phyloP scores from a whole-genome alignment of 2,888 invertebrate genomes.

The Ephialtes manifestator region DNA sequence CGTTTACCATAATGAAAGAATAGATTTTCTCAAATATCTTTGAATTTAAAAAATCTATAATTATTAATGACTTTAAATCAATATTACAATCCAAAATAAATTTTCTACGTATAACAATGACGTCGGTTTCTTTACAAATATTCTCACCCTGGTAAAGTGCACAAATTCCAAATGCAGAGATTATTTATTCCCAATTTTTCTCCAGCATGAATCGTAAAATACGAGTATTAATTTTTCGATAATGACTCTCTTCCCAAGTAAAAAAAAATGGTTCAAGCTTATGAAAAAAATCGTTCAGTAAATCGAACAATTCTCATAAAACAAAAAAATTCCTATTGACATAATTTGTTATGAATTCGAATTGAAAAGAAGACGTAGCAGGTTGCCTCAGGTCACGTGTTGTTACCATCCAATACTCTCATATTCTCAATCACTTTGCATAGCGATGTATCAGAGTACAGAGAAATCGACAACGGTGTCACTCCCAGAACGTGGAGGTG shows the following conservation, averaged over 20 bases:
- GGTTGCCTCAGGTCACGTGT: conserved; percentile 7
- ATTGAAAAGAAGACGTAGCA: conserved; percentile 1
- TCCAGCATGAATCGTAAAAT: too few species aligned
- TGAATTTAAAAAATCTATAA: too few species aligned
- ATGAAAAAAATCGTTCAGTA: neutral
- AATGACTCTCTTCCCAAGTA: too few species aligned
- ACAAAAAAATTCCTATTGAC: conserved; percentile 28
- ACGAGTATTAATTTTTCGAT: too few species aligned
- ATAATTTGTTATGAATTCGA: neutral
- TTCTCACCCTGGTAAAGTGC: too few species aligned
- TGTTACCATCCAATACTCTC: neutral
- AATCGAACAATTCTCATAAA: neutral
- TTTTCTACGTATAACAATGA: neutral
- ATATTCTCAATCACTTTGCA: neutral
- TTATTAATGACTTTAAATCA: too few species aligned
- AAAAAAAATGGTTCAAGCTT: too few species aligned
- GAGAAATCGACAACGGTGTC: conserved; percentile 32
- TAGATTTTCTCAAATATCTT: too few species aligned
- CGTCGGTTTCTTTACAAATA: too few species aligned
- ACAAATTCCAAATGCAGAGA: too few species aligned
- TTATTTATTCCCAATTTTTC: too few species aligned
- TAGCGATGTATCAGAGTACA: neutral
- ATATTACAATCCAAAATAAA: neutral
- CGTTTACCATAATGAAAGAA: too few species aligned
- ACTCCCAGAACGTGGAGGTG: conserved; percentile 9